phyloP scores from a whole-genome alignment of 2,797 vertebrate genomes.

The Hylomyscus alleni region DNA sequence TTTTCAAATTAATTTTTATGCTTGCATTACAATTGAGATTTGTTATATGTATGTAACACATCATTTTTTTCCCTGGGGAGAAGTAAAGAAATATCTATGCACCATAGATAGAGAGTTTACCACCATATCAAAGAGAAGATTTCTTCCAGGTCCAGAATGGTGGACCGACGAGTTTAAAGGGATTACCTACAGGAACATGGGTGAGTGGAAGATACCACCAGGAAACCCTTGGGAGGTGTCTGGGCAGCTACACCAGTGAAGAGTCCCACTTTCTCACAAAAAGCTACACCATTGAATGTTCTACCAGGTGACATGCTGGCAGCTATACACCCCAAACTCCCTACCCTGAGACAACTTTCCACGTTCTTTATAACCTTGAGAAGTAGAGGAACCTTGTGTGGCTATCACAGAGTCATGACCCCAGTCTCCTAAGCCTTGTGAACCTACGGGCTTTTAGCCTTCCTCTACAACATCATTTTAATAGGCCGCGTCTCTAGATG shows the following conservation, averaged over 20 bases:
- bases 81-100: neutral
- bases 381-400: neutral
- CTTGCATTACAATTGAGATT: neutral
- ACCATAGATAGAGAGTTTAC: neutral
- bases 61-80: neutral
- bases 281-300: neutral
- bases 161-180: neutral
- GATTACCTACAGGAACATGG: neutral
- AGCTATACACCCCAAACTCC: neutral
- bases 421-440: neutral
- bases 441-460: accelerated
- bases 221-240: neutral
- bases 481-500: neutral
- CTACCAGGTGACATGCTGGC: neutral
- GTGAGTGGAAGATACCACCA: neutral
- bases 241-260: neutral
- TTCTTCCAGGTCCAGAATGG: neutral
- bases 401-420: neutral
- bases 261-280: neutral
- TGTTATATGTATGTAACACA: neutral
- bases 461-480: neutral
- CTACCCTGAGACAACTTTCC: neutral
- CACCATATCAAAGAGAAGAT: neutral
- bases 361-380: neutral
- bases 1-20: neutral